phyloP scores from a whole-genome alignment of 2,797 vertebrate genomes.

The Ambastaia sidthimunki region DNA sequence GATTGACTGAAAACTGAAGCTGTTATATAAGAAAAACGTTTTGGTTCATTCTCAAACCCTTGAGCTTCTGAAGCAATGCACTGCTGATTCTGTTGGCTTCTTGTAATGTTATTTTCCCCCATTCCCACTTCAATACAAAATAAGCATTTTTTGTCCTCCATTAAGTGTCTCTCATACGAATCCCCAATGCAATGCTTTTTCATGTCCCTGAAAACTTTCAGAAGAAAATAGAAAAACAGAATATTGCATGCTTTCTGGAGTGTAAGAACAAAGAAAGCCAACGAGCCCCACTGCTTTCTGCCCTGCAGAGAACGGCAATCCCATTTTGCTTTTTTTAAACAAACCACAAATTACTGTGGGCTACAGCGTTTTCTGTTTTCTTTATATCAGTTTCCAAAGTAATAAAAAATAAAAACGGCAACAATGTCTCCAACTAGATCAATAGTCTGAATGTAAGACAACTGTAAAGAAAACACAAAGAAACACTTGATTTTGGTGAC shows the following conservation, averaged over 20 bases:
- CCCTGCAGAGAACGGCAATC: slow-evolving; percentile 67
- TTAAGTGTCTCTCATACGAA: slow-evolving; percentile 62
- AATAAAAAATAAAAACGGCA: slow-evolving; percentile 45
- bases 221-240: slow-evolving; percentile 55
- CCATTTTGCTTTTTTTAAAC: slow-evolving; percentile 35
- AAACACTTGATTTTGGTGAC: slow-evolving; percentile 51
- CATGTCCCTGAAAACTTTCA: slow-evolving; percentile 62
- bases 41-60: slow-evolving; percentile 57
- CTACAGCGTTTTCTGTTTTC: slow-evolving; percentile 35
- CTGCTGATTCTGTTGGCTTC: slow-evolving; percentile 49
- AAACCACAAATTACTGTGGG: slow-evolving; percentile 53
- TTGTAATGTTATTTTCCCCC: slow-evolving; percentile 41
- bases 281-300: slow-evolving; percentile 56
- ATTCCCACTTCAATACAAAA: slow-evolving; percentile 53
- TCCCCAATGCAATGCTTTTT: slow-evolving; percentile 64
- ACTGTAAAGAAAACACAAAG: slow-evolving; percentile 44
- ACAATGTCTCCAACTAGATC: slow-evolving; percentile 53
- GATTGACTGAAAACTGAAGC: slow-evolving; percentile 45
- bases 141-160: slow-evolving; percentile 41
- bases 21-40: slow-evolving; percentile 49
- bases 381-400: slow-evolving; percentile 40
- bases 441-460: slow-evolving; percentile 21
- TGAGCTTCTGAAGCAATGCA: slow-evolving; percentile 63
- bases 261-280: slow-evolving; percentile 51
- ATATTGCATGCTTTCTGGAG: slow-evolving; percentile 68